phyloP scores from a whole-genome alignment of 2,113 vertebrate species.

The Mandrillus leucophaeus region DNA sequence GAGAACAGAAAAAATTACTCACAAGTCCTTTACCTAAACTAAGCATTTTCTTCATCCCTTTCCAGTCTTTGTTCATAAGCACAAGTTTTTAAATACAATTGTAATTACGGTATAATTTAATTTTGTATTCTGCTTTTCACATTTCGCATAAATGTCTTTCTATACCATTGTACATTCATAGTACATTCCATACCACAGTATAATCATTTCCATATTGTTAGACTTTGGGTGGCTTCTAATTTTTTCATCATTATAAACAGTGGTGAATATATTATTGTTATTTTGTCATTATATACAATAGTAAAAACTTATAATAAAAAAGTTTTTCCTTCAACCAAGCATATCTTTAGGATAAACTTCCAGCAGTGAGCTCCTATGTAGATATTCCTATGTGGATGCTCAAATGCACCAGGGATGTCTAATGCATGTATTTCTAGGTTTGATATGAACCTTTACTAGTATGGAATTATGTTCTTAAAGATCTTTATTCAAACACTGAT shows the following conservation, averaged over 20 bases:
- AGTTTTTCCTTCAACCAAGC: background rate
- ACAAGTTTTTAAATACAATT: background rate
- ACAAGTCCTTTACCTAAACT: background rate
- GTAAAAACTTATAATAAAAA: slow-evolving; percentile 7
- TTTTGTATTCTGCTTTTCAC: background rate
- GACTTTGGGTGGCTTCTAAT: background rate
- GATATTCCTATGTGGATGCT: background rate
- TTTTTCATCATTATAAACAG: background rate
- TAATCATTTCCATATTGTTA: background rate
- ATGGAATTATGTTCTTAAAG: background rate
- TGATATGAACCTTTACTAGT: background rate
- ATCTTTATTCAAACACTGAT: background rate
- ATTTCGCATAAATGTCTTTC: background rate
- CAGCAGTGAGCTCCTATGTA: background rate
- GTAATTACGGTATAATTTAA: background rate
- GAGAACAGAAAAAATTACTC: background rate
- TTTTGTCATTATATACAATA: background rate
- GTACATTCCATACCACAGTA: background rate
- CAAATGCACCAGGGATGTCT: background rate
- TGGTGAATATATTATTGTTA: background rate
- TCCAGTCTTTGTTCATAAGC: background rate
- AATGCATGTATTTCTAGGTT: background rate
- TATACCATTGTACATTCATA: background rate
- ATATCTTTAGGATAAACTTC: background rate
- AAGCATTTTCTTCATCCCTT: background rate